Percentiles rank a stretch among this genome's conserved stretches.
These are phyloP conservation scores for Chelidonichthys spinosus DNA, from an alignment of 2,797 vertebrate genomes.

Conservation along the genomic window DNA sequence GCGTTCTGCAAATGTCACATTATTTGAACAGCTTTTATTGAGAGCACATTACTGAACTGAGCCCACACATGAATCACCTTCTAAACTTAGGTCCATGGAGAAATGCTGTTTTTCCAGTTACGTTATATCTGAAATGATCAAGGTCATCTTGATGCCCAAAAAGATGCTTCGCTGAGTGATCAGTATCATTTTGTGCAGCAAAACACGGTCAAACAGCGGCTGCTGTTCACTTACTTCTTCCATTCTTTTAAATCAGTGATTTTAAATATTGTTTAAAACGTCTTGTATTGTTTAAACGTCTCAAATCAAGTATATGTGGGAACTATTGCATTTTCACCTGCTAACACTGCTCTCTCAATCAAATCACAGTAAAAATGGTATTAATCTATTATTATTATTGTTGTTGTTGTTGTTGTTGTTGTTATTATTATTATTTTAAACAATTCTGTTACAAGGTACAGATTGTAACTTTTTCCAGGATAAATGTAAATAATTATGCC, in stretches of 20 bases:
- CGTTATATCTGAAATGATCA: neutral
- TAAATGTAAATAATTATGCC: neutral
- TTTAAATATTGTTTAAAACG: too few relatives aligned
- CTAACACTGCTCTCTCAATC: neutral
- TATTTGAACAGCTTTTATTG: conserved; percentile 49
- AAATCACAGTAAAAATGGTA: neutral
- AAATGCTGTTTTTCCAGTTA: neutral
- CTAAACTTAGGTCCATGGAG: conserved; percentile 16
- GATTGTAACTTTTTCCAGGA: neutral
- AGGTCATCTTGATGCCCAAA: neutral
- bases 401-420: too few relatives aligned
- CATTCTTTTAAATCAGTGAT: neutral
- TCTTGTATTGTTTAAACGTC: too few relatives aligned
- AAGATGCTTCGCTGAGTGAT: neutral
- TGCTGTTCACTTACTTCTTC: neutral
- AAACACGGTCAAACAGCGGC: neutral
- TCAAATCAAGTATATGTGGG: neutral
- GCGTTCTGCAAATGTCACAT: conserved; percentile 28
- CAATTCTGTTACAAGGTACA: neutral
- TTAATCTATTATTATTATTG: too few relatives aligned
- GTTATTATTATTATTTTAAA: neutral
- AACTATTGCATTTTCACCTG: neutral
- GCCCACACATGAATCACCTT: conserved; percentile 32
- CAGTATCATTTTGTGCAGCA: neutral
- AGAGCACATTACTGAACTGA: conserved; percentile 24